Percentiles rank a stretch among this genome's conserved stretches.
Conservation (phyloP, 1,140 invertebrate species). For the Hycleus cichorii region DNA sequence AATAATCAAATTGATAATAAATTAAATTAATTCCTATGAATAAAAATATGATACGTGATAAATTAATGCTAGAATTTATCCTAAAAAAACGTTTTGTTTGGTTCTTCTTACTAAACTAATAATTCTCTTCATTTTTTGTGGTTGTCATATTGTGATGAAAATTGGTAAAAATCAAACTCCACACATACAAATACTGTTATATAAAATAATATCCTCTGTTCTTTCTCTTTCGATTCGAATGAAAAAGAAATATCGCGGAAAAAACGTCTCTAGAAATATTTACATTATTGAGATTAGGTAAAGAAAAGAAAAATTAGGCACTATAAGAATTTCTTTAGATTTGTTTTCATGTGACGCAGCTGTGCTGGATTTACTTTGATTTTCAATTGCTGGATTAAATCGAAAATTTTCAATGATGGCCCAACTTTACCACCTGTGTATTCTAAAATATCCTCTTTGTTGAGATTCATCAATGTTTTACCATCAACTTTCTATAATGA, state of each 20-base stretch:
- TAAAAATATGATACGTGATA: no score
- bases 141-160: no score
- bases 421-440: conserved; percentile 89
- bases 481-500: conserved; percentile 67
- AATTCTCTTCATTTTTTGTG: background rate
- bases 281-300: background rate
- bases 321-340: conserved; percentile 43
- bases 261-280: background rate
- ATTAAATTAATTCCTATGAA: no score
- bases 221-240: no score
- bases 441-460: conserved; percentile 84
- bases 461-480: conserved; percentile 66
- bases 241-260: no score
- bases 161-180: no score
- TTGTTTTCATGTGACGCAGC: conserved; percentile 49
- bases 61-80: no score
- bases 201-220: no score
- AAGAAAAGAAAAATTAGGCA: conserved; percentile 24
- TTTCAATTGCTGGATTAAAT: conserved; percentile 82
- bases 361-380: conserved; percentile 71
- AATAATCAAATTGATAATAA: no score
- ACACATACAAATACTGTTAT: no score
- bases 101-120: background rate
- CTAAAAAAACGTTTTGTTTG: no score
- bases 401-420: conserved; percentile 86